Conservation (phyloP, 2,888 invertebrate genomes). For the Sesia bembeciformis region DNA sequence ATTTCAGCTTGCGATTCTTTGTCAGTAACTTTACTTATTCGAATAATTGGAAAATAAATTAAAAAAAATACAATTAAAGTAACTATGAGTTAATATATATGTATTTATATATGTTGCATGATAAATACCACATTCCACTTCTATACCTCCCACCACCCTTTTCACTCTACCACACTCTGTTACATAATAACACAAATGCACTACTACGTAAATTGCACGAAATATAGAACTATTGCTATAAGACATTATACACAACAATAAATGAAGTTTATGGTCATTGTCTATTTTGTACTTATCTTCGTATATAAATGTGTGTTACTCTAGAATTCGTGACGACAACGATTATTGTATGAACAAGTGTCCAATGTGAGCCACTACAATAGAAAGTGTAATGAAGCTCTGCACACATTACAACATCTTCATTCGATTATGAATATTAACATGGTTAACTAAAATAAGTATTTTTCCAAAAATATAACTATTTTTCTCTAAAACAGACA, state of each 20-base stretch:
- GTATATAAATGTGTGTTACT: not conserved
- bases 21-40: too few relatives aligned
- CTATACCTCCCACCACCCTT: constrained; percentile 44
- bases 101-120: too few relatives aligned
- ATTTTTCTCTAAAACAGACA: too few relatives aligned
- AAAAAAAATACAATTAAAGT: too few relatives aligned
- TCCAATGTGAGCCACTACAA: not conserved
- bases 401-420: too few relatives aligned
- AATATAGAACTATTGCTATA: not conserved
- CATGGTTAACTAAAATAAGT: too few relatives aligned
- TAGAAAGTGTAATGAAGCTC: too few relatives aligned
- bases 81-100: too few relatives aligned
- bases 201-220: constrained; percentile 1
- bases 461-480: too few relatives aligned
- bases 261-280: not conserved
- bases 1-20: too few relatives aligned
- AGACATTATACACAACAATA: not conserved
- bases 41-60: too few relatives aligned
- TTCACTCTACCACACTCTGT: constrained; percentile 37
- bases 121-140: constrained; percentile 47
- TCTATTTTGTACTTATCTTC: not conserved
- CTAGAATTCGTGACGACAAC: not conserved
- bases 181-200: constrained; percentile 13
- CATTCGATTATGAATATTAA: too few relatives aligned
- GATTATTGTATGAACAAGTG: constrained; percentile 2